Base-by-base conservation (phyloP, 2,888 invertebrate species). In the Netelia melanura region DNA sequence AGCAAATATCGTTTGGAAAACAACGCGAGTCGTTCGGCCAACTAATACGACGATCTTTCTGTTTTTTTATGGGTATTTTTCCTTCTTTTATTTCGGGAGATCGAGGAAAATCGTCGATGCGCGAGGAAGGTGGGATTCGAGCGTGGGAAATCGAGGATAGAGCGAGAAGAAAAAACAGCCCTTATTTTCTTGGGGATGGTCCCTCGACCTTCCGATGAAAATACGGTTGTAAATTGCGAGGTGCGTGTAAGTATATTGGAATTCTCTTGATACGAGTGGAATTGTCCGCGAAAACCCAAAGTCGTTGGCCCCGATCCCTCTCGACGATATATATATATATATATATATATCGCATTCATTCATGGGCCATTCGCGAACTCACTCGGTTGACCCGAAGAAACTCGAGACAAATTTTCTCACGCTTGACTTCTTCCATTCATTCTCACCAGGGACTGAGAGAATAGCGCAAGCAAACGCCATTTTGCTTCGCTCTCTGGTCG, bases 391-490 rank as follows among this genome's bases (percentile, higher is more conserved):
- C 48, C 67, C 68, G 30, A 38, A 10, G 17, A 14, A 71, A 21
- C 11, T 11, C 71, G 14, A 3, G 58, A 6, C n/a, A 71, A 56
- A 21, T 21, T 71, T 71, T 58, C 71, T 56, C n/a, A 58, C 43
- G n/a, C 71, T 71, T 56, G 43, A 58, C 43, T 71, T 58, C 38
- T 30, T 17, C 25, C 17, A 38, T 71, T 71, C 38, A 17, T 58
- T 43, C 71, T 5, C n/a, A 3, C 10, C 25, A 6, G 17, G 8
- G n/a, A 44, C 8, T 1, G 8, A 52, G 3, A 21, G 2, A n/a
- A 44, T 23, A 23, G 23, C 25, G 10, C 21, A 58, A 58, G n/a
- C n/a, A 9, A 14, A 58, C 2, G 17, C 5, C 2, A n/a, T 21
- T 17, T 21, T 21, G 0, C 0, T 21, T 21, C 8, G 58, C 9